A percentile compares a stretch with the other conserved stretches of the same genome.
These are phyloP conservation scores for Aricia artaxerxes DNA, from an alignment of 2,888 invertebrate genomes.

Conservation along the genomic window DNA sequence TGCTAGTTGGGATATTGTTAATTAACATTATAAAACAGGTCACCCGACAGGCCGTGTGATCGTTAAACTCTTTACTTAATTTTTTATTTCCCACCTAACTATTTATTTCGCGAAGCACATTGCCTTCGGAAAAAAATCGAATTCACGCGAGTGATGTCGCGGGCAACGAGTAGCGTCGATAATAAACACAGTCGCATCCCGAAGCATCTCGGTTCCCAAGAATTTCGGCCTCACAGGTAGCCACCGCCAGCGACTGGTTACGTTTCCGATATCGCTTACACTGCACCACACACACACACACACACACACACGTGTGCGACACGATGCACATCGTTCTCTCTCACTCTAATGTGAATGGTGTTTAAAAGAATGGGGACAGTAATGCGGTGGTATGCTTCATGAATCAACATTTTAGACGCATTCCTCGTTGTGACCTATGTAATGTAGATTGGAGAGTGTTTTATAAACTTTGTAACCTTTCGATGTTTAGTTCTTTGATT, in stretches of 20 bases:
- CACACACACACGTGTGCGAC: conserved; percentile 29
- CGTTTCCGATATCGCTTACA: conserved; percentile 36
- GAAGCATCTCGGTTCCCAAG: conserved; percentile 48
- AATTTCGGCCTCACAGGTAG: conserved; percentile 52
- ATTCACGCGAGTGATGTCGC: background rate
- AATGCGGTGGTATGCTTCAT: background rate
- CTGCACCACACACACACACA: conserved; percentile 36
- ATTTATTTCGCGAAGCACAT: too few species aligned
- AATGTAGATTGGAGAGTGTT: background rate
- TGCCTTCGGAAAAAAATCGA: background rate
- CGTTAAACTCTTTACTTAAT: too few species aligned
- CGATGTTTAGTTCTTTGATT: too few species aligned
- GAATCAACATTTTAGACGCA: background rate
- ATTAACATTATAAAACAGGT: too few species aligned
- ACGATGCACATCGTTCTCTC: conserved; percentile 22
- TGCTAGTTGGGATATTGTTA: too few species aligned
- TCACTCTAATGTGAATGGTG: conserved; percentile 33
- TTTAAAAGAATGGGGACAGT: conserved; percentile 45
- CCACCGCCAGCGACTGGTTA: conserved; percentile 49
- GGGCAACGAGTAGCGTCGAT: background rate
- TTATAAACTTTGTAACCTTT: too few species aligned
- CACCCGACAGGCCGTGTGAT: too few species aligned
- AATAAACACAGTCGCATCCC: conserved; percentile 41
- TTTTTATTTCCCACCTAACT: too few species aligned
- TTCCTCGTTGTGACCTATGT: background rate